These are phyloP conservation scores for Alouatta palliata DNA, from an alignment of 2,113 vertebrate species.

Conservation along the genomic window DNA sequence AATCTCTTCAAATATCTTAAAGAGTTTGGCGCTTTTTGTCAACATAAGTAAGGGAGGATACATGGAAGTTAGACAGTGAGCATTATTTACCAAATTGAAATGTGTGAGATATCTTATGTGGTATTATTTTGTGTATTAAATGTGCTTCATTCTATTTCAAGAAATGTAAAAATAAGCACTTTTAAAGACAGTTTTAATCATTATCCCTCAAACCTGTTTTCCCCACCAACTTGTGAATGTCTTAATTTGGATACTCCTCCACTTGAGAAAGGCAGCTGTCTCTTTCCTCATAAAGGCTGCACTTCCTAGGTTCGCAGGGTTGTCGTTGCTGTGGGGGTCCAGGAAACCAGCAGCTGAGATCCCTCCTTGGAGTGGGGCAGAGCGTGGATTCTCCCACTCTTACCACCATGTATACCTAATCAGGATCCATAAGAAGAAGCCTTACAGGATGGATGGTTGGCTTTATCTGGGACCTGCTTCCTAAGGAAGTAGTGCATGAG, in stretches of 20 bases:
- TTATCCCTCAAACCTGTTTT: not conserved
- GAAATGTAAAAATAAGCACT: not conserved
- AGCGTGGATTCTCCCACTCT: not conserved
- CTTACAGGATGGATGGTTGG: no score
- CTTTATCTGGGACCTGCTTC: not conserved
- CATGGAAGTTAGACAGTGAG: not conserved
- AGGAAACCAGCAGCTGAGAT: not conserved
- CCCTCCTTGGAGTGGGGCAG: not conserved
- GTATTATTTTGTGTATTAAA: not conserved
- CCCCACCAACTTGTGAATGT: not conserved
- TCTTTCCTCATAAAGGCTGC: not conserved
- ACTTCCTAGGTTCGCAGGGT: not conserved
- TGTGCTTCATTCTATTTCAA: not conserved
- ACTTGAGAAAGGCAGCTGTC: not conserved
- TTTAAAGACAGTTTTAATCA: not conserved
- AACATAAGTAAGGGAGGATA: not conserved
- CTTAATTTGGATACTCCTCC: not conserved
- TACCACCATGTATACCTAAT: not conserved
- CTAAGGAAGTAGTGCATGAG: not conserved
- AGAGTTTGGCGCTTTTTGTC: no score
- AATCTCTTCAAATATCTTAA: no score
- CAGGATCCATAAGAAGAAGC: no score
- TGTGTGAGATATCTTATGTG: not conserved
- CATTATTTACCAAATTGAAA: not conserved
- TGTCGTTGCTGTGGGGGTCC: not conserved